Percentiles rank a stretch among this genome's conserved stretches.
Evolutionary conservation across 2,797 vertebrate species (phyloP).

Genomic region (Nyctibius grandis): DNA sequence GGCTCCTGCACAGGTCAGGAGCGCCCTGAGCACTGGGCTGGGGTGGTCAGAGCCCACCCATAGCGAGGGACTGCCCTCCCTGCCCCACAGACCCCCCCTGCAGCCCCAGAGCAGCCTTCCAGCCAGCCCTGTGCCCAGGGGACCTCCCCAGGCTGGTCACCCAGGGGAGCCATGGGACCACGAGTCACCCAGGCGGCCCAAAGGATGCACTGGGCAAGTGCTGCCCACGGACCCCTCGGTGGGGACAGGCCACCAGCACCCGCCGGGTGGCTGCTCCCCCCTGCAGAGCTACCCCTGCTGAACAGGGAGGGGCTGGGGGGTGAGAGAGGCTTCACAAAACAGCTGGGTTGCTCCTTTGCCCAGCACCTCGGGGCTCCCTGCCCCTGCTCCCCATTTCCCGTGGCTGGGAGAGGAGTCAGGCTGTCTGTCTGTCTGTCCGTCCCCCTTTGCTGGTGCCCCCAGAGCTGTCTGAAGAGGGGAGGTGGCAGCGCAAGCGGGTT

Average conservation of each 20-base stretch:
- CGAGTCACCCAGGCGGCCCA: background rate
- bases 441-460: background rate
- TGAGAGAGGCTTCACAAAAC: background rate
- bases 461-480: background rate
- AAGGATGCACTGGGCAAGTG: background rate
- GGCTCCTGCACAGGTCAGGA: background rate
- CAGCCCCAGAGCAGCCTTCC: background rate
- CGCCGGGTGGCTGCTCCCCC: accelerated
- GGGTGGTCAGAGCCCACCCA: background rate
- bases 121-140: accelerated
- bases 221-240: accelerated
- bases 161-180: accelerated
- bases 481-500: accelerated
- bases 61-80: accelerated
- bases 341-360: background rate
- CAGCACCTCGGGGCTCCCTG: background rate
- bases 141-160: background rate
- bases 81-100: background rate
- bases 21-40: background rate
- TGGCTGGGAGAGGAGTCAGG: background rate
- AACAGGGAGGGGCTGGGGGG: background rate
- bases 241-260: background rate
- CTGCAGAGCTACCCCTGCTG: background rate
- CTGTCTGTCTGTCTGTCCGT: background rate
- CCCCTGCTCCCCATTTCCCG: background rate